Evolutionary conservation across 2,113 vertebrate species (phyloP), one percentile per base, ranked within the genome.

Genomic region (Sakesphorus luctuosus): DNA sequence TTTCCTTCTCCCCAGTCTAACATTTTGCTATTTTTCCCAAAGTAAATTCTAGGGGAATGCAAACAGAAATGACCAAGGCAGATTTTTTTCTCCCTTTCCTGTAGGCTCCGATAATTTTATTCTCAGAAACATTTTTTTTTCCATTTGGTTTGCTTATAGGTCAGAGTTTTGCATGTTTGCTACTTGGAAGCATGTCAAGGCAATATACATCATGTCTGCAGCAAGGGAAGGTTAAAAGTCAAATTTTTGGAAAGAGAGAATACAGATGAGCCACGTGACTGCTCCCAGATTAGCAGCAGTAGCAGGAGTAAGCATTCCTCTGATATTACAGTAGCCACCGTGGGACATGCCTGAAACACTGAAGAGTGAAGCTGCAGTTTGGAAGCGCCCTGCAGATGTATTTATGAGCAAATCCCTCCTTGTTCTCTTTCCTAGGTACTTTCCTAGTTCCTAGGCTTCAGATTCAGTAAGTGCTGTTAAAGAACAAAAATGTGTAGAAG

Each of bases 251-350:
- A 83, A 66, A 74, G 90, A 84, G 85, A 94, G 91, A 94, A 76
- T 89, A 75, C 49, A 66, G 69, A 81, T 63, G 80, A 78, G 80
- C 33, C 89, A 92, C 11, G 75, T 89, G 90, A 87, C 61, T 55
- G 81, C 44, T 91, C 91, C 94, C 93, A 95, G 89, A 97, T 96
- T 94, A 97, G 95, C 95, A 97, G 90, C 96, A 93, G 95, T 85
- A 91, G 88, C 93, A 96, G 91, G 72, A 95, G 73, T 33, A 86
- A 89, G 68, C 76, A 84, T 96, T 96, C 94, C 93, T 95, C 82
- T 91, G 92, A 94, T 96, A 93, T 89, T 96, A 86, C 78, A 96
- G 92, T 84, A 91, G 88, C 89, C 80, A 94, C 76, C 2, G 5
- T 62, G 93, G 93, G 92, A 94, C 77, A 72, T 94, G 93, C 66